Percentiles rank a stretch among this genome's conserved stretches.
Conservation (phyloP, 1,140 invertebrate species). For the Trypoxylus dichotomus region DNA sequence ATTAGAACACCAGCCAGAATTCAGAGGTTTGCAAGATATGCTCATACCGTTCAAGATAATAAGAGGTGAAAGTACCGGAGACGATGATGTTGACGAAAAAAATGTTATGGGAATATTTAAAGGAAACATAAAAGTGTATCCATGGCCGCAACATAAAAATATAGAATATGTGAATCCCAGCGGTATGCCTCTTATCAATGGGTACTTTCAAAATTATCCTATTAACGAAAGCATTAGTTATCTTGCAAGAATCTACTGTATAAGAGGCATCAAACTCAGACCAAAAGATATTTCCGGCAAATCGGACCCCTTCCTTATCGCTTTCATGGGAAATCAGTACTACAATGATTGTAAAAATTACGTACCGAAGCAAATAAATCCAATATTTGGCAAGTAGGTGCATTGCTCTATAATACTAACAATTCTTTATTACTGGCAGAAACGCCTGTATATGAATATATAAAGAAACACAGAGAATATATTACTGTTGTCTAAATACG, state of each 20-base stretch:
- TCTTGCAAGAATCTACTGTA: constrained; percentile 76
- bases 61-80: constrained; percentile 69
- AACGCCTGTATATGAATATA: too few relatives aligned
- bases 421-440: too few relatives aligned
- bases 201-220: constrained; percentile 66
- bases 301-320: constrained; percentile 76
- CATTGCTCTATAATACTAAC: not conserved
- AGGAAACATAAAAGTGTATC: constrained; percentile 60
- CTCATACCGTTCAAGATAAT: constrained; percentile 74
- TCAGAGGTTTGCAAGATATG: constrained; percentile 76
- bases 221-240: constrained; percentile 69
- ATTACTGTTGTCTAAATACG: too few relatives aligned
- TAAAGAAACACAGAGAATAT: too few relatives aligned
- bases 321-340: constrained; percentile 68
- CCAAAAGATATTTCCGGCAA: constrained; percentile 74
- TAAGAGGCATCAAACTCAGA: constrained; percentile 69
- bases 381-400: constrained; percentile 81
- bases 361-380: constrained; percentile 79
- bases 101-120: constrained; percentile 56
- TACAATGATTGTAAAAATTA: constrained; percentile 75
- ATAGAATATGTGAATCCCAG: constrained; percentile 55
- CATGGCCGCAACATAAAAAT: constrained; percentile 56
- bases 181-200: constrained; percentile 56
- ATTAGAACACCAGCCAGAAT: constrained; percentile 76
- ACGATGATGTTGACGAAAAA: constrained; percentile 64